A percentile compares a stretch with the other conserved stretches of the same genome.
Conservation (phyloP, 2,113 vertebrate genomes). For the Pomatostomus ruficeps region DNA sequence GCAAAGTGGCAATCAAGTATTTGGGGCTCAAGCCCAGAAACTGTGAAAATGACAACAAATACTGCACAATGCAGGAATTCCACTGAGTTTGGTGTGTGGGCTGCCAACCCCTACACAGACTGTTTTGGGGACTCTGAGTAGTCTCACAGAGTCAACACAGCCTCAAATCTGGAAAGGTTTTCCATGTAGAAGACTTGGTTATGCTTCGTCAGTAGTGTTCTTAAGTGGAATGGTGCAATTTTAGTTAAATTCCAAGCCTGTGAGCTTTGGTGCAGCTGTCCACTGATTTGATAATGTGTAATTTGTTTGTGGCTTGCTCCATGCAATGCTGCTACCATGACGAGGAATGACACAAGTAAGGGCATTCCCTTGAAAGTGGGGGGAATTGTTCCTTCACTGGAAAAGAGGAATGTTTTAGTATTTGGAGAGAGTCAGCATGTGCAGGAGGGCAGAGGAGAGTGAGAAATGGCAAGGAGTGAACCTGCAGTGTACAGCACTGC, state of each 20-base stretch:
- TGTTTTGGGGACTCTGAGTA: neutral
- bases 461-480: neutral
- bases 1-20: neutral
- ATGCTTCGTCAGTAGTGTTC: neutral
- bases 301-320: neutral
- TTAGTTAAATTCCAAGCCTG: neutral
- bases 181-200: neutral
- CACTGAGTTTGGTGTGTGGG: neutral
- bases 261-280: neutral
- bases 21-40: neutral
- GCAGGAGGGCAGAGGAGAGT: neutral
- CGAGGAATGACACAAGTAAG: neutral
- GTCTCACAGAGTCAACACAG: too few relatives aligned
- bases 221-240: neutral
- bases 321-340: accelerated
- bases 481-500: neutral
- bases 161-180: neutral
- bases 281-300: neutral
- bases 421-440: neutral
- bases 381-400: neutral
- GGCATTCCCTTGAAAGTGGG: neutral
- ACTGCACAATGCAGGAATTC: neutral
- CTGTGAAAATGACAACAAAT: neutral
- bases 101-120: neutral
- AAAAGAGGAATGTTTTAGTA: neutral